Conservation (phyloP, 1,140 invertebrate genomes). For the Papilio helenus region DNA sequence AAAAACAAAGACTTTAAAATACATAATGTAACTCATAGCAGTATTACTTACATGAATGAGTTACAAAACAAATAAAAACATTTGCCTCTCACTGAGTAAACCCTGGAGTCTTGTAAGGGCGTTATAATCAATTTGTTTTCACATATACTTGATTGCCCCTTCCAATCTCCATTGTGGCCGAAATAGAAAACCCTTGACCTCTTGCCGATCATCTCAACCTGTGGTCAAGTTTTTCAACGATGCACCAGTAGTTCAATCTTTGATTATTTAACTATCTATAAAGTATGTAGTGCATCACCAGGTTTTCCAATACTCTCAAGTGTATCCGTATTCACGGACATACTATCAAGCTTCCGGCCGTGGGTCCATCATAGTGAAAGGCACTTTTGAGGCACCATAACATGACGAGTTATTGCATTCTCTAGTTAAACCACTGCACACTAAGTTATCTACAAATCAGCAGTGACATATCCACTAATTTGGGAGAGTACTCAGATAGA, state of each 20-base stretch:
- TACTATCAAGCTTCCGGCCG: constrained; percentile 82
- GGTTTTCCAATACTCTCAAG: constrained; percentile 81
- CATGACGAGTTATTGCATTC: constrained; percentile 84
- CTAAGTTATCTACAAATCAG: constrained; percentile 72
- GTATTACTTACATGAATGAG: constrained; percentile 81
- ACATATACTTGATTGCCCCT: constrained; percentile 63
- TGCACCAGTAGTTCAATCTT: constrained; percentile 65
- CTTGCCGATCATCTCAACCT: constrained; percentile 69
- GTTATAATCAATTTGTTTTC: constrained; percentile 46
- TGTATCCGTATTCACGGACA: constrained; percentile 79
- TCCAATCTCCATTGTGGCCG: constrained; percentile 79
- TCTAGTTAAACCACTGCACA: constrained; percentile 72
- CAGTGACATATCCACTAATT: constrained; percentile 70
- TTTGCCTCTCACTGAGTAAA: constrained; percentile 80
- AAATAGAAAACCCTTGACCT: constrained; percentile 82
- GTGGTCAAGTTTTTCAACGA: constrained; percentile 82
- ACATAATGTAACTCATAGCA: constrained; percentile 68
- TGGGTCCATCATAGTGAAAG: constrained; percentile 81
- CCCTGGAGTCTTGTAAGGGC: constrained; percentile 79
- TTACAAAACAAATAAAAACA: constrained; percentile 74
- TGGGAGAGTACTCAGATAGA: constrained; percentile 76
- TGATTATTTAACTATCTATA: constrained; percentile 57
- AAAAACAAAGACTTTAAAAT: constrained; percentile 48
- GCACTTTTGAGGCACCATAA: constrained; percentile 82
- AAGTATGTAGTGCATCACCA: constrained; percentile 76